phyloP scores from a whole-genome alignment of 2,797 vertebrate genomes.

The Eurystomus glaucurus region DNA sequence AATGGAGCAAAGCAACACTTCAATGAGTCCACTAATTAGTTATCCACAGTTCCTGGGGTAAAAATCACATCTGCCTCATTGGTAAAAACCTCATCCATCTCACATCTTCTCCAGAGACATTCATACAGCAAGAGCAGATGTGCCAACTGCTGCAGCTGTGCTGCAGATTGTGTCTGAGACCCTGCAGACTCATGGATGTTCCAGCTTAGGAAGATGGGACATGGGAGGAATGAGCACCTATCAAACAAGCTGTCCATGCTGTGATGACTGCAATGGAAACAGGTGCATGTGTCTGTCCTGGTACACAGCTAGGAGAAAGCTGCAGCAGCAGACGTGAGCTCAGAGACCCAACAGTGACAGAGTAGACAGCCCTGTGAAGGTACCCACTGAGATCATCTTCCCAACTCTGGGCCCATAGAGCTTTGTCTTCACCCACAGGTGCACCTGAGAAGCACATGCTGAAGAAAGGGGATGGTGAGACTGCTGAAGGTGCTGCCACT shows the following conservation, averaged over 20 bases:
- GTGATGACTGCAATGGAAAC: fast-evolving
- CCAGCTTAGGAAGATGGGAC: fast-evolving
- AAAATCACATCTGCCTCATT: fast-evolving
- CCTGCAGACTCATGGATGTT: fast-evolving
- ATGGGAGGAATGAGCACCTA: fast-evolving
- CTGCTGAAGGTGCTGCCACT: background rate
- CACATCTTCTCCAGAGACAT: background rate
- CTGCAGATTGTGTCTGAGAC: fast-evolving
- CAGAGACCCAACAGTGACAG: too few species aligned
- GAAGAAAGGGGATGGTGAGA: background rate
- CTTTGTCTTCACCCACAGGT: fast-evolving
- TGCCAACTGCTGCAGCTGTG: background rate
- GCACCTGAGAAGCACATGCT: fast-evolving
- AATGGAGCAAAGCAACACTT: background rate
- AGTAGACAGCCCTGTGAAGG: background rate
- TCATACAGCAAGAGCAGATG: background rate
- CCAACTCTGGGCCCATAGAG: fast-evolving
- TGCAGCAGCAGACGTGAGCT: background rate
- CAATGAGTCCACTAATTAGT: background rate
- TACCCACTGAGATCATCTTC: background rate
- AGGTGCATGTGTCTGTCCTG: fast-evolving
- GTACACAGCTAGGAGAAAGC: fast-evolving
- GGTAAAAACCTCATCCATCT: background rate
- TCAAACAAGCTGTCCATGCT: fast-evolving
- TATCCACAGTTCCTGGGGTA: background rate